Percentiles rank a stretch among this genome's conserved stretches.
Evolutionary conservation across 2,113 vertebrate species (phyloP).

Genomic region (Willisornis vidua): DNA sequence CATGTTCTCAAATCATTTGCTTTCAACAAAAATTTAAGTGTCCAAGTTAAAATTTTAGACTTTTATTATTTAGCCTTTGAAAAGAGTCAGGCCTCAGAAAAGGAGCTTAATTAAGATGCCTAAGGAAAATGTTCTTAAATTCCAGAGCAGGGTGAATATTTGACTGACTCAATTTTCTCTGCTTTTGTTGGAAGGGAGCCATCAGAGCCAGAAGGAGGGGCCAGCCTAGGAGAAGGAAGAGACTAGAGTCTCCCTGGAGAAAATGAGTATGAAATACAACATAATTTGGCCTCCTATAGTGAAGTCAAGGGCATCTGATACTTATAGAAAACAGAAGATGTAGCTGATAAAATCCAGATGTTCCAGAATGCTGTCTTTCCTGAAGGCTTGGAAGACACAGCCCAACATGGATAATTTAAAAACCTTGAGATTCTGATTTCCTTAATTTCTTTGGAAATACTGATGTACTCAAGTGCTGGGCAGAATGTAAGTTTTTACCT

Average conservation of each 20-base stretch:
- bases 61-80: neutral
- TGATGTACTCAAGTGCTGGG: neutral
- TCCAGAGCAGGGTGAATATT: neutral
- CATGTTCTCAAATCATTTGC: neutral
- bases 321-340: neutral
- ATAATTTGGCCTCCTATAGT: neutral
- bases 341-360: constrained; percentile 6
- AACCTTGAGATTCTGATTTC: neutral
- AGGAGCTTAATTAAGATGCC: neutral
- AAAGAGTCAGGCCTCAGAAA: neutral
- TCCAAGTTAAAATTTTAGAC: neutral
- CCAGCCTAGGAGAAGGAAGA: neutral
- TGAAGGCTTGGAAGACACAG: neutral
- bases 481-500: neutral
- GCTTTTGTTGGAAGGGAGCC: neutral
- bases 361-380: neutral
- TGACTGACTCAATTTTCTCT: neutral
- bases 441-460: neutral
- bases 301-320: neutral
- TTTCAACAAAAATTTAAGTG: neutral
- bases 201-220: neutral
- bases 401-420: neutral
- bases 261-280: neutral
- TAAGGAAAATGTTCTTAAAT: neutral
- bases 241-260: neutral